Evolutionary conservation across 2,113 vertebrate species (phyloP), one percentile per base, ranked within the genome.

Genomic region (Athene noctua): DNA sequence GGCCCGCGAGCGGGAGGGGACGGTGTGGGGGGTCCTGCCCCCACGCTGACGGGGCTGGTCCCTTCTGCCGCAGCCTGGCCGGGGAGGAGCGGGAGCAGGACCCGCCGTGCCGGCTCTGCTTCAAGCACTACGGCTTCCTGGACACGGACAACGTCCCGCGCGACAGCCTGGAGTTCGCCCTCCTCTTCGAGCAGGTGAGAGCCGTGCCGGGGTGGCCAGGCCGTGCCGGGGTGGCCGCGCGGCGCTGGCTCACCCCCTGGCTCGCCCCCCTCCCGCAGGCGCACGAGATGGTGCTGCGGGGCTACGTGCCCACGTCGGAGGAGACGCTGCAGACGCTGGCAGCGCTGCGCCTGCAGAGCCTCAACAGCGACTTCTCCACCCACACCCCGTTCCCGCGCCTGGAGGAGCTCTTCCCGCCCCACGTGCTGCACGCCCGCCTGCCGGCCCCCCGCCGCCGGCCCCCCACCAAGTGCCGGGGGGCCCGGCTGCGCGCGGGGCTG

Each of bases 161-260:
- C 13, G 98, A 99, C 93, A 98, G 98, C 96, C 98, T 99, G 29
- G 99, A 99, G 96, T 98, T 99, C 38, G 97, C 98, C 73, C 98
- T 99, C 94, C 98, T 99, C 67, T 99, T 99, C 16, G 99, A 99
- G 97, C 99, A 99, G 99, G 99, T 99, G 70, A 81, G 93, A 66
- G 77, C 17, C 22, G 1, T 3, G 42, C 42, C 4, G 47, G 19
- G 47, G 47, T 49, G 47, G 55, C 51, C 3, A 1, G 4, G 7
- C 9, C 1, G 14, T 21, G 38, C 38, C 20, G 15, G 32, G 36
- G 34, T 9, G n/a, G 27, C 25, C 4, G 0, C 1, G 26, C 73
- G 0, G 2, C 11, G 51, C 61, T 7, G 0, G 70, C 77, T 61
- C 80, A 55, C 17, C 1, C 36, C 26, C 10, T 16, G 13, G 44